These are phyloP conservation scores for Pipistrellus pipistrellus DNA, from an alignment of 2,797 vertebrate species.

Conservation along the genomic window DNA sequence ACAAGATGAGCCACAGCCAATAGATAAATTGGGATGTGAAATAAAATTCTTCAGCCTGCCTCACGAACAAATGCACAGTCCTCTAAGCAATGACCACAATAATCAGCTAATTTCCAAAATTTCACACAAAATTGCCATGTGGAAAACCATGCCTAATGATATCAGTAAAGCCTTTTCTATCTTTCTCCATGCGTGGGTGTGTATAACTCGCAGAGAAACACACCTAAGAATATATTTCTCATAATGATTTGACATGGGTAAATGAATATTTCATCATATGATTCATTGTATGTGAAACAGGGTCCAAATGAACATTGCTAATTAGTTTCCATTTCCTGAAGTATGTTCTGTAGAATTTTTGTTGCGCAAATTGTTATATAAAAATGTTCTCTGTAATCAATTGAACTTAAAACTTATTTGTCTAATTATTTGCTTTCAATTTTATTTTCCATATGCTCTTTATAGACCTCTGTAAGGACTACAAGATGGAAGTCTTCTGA, in stretches of 20 bases:
- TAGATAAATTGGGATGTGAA: neutral
- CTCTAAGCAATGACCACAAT: neutral
- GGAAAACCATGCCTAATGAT: neutral
- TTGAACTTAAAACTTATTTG: neutral
- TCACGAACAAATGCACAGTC: neutral
- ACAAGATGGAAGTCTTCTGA: neutral
- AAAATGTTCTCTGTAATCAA: neutral
- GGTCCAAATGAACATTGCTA: neutral
- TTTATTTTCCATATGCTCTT: neutral
- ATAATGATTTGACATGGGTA: neutral
- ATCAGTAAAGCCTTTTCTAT: neutral
- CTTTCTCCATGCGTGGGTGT: neutral
- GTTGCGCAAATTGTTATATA: neutral
- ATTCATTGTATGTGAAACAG: neutral
- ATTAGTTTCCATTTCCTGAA: neutral
- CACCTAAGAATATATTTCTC: neutral
- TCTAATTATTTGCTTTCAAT: neutral
- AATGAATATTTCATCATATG: neutral
- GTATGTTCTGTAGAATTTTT: neutral
- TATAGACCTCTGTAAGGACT: neutral
- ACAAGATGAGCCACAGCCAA: neutral
- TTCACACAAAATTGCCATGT: neutral
- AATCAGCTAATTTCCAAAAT: slow-evolving; percentile 17
- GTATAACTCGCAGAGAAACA: neutral
- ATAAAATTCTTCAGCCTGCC: neutral